These are phyloP conservation scores for Oedothorax gibbosus DNA, from an alignment of 1,140 invertebrate genomes.

Conservation along the genomic window DNA sequence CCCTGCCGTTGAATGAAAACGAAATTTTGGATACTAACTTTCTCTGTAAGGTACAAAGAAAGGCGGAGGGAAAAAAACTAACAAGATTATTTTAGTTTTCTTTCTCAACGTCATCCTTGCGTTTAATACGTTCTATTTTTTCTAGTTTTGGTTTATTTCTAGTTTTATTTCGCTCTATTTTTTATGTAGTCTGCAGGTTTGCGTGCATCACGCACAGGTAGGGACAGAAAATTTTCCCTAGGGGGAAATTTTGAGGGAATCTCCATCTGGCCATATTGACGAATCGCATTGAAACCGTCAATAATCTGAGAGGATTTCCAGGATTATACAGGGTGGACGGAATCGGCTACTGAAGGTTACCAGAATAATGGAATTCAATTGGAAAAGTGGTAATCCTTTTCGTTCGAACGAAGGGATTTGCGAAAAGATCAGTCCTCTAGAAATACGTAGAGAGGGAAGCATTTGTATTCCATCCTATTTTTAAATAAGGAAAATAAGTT, in stretches of 20 bases:
- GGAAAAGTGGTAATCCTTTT: no score
- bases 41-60: constrained; percentile 9
- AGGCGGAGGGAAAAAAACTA: constrained; percentile 1
- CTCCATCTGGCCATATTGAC: constrained; percentile 18
- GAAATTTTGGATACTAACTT: constrained; percentile 28
- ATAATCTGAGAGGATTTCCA: constrained; percentile 22
- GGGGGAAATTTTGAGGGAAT: constrained; percentile 39
- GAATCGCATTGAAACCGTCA: constrained; percentile 45
- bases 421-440: no score
- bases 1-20: constrained; percentile 20
- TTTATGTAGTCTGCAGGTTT: background rate
- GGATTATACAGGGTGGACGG: no score
- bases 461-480: no score
- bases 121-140: constrained; percentile 3
- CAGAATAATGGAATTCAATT: no score
- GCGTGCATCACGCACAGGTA: constrained; percentile 33
- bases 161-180: background rate
- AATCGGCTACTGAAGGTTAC: no score
- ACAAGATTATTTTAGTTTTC: background rate
- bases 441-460: no score
- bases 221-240: constrained; percentile 24
- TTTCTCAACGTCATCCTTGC: constrained; percentile 6
- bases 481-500: no score
- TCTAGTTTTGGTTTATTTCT: no score
- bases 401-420: no score